Evolutionary conservation across 2,888 invertebrate species (phyloP), one percentile per base, ranked within the genome.

Genomic region (Tolmerus cingulatus): DNA sequence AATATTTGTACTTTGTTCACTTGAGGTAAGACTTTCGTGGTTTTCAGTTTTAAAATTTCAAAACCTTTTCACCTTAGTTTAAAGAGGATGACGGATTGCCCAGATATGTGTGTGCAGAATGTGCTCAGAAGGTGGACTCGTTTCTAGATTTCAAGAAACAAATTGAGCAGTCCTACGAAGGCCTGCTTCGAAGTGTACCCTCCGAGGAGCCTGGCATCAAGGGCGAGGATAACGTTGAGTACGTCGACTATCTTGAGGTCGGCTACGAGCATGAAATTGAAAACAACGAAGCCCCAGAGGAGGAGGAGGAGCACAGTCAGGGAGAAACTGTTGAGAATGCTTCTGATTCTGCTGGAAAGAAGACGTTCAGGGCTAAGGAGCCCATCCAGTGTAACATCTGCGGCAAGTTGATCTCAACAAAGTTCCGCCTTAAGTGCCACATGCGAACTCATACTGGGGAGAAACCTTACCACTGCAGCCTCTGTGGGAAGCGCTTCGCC

Each of bases 401-500:
- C 16, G 81, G 81, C 16, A 55, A 55, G n/a, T 37, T 81, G 8
- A n/a, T 81, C 8, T 51, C 81, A 30, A 88, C 89, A 0, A 89
- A 89, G 12, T 87, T 88, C 37, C 89, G 89, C 27, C 87, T 90
- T 0, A 86, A 89, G 30, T 87, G 89, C 5, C 90, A 90, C 86
- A 55, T 89, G 19, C 87, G 89, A 14, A 88, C 87, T 1, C 90
- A 90, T 55, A 89, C 90, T 1, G 90, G 90, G 14, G 89, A 89
- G 74, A 89, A 89, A 1, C 90, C 90, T 0, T 90, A 89, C 30
- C 88, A 90, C 82, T 90, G 90, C 88, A 82, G 88, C 5, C 51
- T 88, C 7, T 90, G 90, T 85, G 88, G 89, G n/a, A 89, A 89
- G 19, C 89, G 88, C 86, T 90, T 90, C 43, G 89, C 90, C 74